These are phyloP conservation scores for Rhysida immarginata DNA, from an alignment of 1,140 invertebrate species.

Conservation along the genomic window DNA sequence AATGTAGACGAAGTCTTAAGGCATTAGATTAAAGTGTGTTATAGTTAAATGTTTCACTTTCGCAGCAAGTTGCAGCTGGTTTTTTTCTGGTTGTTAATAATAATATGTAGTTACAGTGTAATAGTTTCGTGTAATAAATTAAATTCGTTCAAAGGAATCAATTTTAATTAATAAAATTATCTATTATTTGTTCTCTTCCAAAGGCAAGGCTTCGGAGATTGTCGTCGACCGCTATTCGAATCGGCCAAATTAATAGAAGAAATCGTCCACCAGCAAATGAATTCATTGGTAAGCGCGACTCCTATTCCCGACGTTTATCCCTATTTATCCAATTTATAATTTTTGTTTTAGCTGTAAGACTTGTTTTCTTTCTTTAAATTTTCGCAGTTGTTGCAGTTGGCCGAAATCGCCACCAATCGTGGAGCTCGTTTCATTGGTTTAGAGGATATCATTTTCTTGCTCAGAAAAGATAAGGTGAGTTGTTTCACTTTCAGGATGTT, in stretches of 20 bases:
- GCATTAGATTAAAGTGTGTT: no score
- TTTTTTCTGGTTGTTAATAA: no score
- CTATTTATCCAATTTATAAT: no score
- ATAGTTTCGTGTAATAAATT: no score
- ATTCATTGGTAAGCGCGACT: constrained; percentile 14
- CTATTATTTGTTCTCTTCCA: background rate
- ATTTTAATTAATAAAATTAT: no score
- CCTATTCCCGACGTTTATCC: no score
- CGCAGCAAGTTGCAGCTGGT: no score
- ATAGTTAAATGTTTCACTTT: no score
- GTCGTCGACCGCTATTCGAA: constrained; percentile 42
- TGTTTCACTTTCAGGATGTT: no score
- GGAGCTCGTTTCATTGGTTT: constrained; percentile 32
- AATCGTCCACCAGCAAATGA: constrained; percentile 45
- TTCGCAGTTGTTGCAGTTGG: background rate
- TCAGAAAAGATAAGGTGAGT: constrained; percentile 47
- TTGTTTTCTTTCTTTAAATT: constrained; percentile 6
- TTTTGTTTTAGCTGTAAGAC: background rate
- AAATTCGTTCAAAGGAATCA: no score
- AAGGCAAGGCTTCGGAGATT: constrained; percentile 51
- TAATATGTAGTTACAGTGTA: no score
- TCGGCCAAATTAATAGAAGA: constrained; percentile 48
- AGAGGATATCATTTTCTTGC: constrained; percentile 46
- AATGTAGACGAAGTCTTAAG: no score
- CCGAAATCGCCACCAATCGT: constrained; percentile 34